A percentile compares a stretch with the other conserved stretches of the same genome.
Conservation (phyloP, 2,113 vertebrate genomes). For the Oncorhynchus mykiss region DNA sequence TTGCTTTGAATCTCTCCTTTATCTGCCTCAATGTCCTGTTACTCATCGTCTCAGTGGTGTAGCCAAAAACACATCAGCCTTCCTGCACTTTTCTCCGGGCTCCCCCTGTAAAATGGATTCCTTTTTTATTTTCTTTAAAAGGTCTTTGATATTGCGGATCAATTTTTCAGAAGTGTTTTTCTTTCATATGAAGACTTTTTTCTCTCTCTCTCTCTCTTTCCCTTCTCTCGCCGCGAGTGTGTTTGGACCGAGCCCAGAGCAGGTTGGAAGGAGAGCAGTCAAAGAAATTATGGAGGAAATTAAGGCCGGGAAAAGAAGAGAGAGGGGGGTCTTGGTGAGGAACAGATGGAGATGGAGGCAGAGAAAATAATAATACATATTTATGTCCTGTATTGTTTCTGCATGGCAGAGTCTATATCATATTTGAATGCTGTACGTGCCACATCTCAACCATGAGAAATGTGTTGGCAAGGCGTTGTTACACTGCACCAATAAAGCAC, state of each 20-base stretch:
- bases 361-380: conserved; percentile 72
- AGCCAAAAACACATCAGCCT: conserved; percentile 47
- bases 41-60: conserved; percentile 17
- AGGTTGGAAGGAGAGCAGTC: conserved; percentile 44
- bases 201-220: conserved; percentile 22
- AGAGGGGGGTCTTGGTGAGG: conserved; percentile 22
- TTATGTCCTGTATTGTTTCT: conserved; percentile 71
- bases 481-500: conserved; percentile 49
- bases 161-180: conserved; percentile 66
- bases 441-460: conserved; percentile 61
- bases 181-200: conserved; percentile 58
- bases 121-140: conserved; percentile 52
- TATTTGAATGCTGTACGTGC: conserved; percentile 55
- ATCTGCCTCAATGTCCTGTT: conserved; percentile 35
- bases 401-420: conserved; percentile 70
- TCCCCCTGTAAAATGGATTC: conserved; percentile 42
- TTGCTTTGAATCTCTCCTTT: conserved; percentile 7
- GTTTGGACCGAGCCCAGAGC: conserved; percentile 40
- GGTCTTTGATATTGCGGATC: conserved; percentile 64
- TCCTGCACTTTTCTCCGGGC: conserved; percentile 45
- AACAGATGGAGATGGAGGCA: conserved; percentile 59
- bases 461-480: conserved; percentile 54
- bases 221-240: background rate
- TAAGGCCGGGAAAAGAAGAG: conserved; percentile 15
- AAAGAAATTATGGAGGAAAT: conserved; percentile 39